These are phyloP conservation scores for Apostichopus japonicus DNA, from an alignment of 35 echinoderm and acorn worm genomes.

Conservation along the genomic window DNA sequence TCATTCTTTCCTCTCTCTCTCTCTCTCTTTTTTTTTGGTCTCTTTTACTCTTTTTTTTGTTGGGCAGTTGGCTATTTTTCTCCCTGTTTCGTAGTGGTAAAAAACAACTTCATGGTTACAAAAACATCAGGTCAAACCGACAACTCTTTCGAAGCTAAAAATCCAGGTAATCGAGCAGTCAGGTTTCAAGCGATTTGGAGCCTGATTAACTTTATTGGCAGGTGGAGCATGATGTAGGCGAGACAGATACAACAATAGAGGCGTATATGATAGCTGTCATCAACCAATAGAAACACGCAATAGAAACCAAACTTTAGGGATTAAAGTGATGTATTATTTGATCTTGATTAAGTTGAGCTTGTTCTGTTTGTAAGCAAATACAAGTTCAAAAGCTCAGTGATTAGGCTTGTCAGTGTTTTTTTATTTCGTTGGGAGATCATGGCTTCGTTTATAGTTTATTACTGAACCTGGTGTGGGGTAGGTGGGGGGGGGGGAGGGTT, in stretches of 20 bases:
- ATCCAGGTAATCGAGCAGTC: conserved; percentile 27
- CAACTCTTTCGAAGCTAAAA: conserved; percentile 1
- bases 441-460: no score
- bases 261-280: conserved; percentile 35
- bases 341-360: no score
- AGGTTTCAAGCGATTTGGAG: conserved; percentile 16
- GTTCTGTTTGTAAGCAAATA: no score
- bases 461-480: no score
- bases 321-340: not conserved
- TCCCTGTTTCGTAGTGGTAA: not conserved
- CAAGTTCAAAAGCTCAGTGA: no score
- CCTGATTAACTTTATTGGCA: conserved; percentile 30
- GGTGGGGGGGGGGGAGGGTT: no score
- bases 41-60: not conserved
- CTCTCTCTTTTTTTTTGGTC: not conserved
- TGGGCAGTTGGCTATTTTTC: not conserved
- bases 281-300: conserved; percentile 5
- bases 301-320: not conserved
- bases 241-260: not conserved
- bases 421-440: no score
- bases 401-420: no score
- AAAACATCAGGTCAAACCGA: conserved; percentile 6
- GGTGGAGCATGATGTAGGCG: conserved; percentile 1
- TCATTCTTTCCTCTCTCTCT: not conserved
- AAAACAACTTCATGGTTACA: conserved; percentile 31